phyloP scores from a whole-genome alignment of 92 coral and sea anemone genomes.

The Zoanthus sociatus region DNA sequence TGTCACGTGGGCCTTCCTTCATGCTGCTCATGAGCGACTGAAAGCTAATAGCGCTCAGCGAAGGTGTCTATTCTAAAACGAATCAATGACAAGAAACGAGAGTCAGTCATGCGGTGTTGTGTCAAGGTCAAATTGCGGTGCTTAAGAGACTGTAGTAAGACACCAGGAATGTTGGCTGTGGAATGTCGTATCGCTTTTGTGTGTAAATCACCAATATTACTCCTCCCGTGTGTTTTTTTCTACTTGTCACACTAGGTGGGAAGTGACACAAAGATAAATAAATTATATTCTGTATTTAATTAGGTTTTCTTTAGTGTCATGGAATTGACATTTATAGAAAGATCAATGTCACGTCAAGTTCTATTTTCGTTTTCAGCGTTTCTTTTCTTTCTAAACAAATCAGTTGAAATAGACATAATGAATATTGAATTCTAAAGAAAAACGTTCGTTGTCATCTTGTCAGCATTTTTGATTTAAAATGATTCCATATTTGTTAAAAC shows the following conservation, averaged over 20 bases:
- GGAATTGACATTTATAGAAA: no score
- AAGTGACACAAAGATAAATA: background rate
- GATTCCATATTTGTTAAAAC: no score
- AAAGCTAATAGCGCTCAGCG: background rate
- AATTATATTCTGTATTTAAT: background rate
- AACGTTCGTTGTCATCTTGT: no score
- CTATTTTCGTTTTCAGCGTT: background rate
- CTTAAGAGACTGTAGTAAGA: conserved; percentile 19
- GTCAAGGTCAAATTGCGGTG: conserved; percentile 35
- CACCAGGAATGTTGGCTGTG: conserved; percentile 19
- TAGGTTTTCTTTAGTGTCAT: background rate
- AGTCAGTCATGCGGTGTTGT: background rate
- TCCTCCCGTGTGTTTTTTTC: conserved; percentile 4
- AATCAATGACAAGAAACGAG: background rate
- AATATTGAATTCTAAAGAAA: no score
- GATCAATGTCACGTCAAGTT: background rate
- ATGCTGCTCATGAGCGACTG: conserved; percentile 38
- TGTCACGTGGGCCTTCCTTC: conserved; percentile 34
- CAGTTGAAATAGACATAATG: no score
- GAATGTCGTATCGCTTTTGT: conserved; percentile 27
- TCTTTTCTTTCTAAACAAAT: no score
- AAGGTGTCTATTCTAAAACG: background rate
- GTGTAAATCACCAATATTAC: background rate
- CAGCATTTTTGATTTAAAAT: no score
- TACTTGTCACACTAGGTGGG: background rate